These are phyloP conservation scores for Cyaniris semiargus DNA, from an alignment of 2,888 invertebrate species.

Conservation along the genomic window DNA sequence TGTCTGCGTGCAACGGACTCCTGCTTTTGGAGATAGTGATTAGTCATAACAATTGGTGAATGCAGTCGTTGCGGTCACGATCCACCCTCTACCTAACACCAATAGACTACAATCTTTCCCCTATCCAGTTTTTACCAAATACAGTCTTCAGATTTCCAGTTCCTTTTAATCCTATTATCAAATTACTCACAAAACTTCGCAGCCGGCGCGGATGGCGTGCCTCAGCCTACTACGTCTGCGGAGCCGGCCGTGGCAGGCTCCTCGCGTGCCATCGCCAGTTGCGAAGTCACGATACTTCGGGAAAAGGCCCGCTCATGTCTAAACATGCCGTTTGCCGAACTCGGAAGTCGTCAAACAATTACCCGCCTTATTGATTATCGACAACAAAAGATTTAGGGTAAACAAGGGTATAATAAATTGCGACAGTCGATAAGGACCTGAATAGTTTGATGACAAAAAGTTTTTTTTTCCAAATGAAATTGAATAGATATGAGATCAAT, in stretches of 20 bases:
- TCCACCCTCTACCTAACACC: neutral
- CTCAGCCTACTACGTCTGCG: conserved; percentile 59
- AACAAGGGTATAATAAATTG: conserved; percentile 1
- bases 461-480: no score
- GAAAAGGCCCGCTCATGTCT: conserved; percentile 40
- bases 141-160: neutral
- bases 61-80: neutral
- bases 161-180: neutral
- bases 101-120: neutral
- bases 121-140: neutral
- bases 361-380: conserved; percentile 36
- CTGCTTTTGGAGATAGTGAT: neutral
- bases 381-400: conserved; percentile 9
- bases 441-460: neutral
- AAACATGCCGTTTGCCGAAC: conserved; percentile 39
- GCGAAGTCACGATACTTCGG: conserved; percentile 66
- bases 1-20: neutral
- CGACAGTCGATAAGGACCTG: neutral
- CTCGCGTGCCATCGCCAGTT: conserved; percentile 65
- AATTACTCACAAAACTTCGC: neutral
- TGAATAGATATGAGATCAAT: no score
- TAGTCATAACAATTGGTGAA: neutral
- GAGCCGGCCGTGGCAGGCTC: conserved; percentile 65
- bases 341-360: conserved; percentile 21
- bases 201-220: conserved; percentile 56